A percentile compares a stretch with the other conserved stretches of the same genome.
Conservation (phyloP, 2,797 vertebrate genomes). For the Hapalemur alaotrensis region DNA sequence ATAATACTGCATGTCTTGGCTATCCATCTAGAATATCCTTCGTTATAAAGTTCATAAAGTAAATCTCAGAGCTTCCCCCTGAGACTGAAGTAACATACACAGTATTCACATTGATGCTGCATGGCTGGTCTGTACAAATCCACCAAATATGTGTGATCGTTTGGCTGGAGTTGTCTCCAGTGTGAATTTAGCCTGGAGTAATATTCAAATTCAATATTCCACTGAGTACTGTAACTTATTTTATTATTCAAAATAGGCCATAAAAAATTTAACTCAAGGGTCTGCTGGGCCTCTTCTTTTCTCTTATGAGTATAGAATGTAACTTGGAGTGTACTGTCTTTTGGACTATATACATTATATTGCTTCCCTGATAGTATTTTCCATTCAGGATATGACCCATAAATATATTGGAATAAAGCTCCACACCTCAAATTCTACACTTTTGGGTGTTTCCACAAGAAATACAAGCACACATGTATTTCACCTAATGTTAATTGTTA, state of each 20-base stretch:
- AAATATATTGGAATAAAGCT: neutral
- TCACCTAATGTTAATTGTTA: too few relatives aligned
- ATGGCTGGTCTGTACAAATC: accelerated
- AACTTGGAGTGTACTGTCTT: neutral
- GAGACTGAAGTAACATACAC: neutral
- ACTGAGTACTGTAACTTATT: neutral
- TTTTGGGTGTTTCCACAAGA: neutral
- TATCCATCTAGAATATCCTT: neutral
- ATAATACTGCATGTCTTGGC: neutral
- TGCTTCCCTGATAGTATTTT: neutral
- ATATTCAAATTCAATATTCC: neutral
- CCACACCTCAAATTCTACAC: neutral
- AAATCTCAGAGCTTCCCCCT: neutral
- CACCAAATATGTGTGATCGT: neutral
- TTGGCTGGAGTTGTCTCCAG: neutral
- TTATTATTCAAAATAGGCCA: neutral
- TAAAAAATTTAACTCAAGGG: neutral
- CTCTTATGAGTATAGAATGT: neutral
- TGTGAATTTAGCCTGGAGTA: neutral
- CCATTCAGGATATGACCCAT: neutral
- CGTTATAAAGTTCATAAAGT: neutral
- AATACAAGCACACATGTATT: neutral
- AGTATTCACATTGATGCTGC: neutral
- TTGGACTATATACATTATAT: neutral
- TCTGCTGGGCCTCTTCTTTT: too few relatives aligned